A percentile compares a stretch with the other conserved stretches of the same genome.
These are phyloP conservation scores for Poecilia velifera DNA, from an alignment of 2,797 vertebrate species.

Conservation along the genomic window DNA sequence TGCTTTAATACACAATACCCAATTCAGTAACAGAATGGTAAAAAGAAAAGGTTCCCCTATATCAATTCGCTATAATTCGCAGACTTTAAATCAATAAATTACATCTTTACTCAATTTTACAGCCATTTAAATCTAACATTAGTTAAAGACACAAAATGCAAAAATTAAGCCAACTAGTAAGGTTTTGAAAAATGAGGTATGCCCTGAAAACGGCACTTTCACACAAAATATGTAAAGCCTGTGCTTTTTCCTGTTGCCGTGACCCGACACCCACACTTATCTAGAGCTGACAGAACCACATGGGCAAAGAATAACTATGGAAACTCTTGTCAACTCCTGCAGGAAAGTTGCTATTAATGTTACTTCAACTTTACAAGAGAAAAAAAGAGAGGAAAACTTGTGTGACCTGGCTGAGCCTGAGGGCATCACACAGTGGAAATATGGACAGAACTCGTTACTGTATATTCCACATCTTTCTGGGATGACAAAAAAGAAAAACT, in stretches of 20 bases:
- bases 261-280: not conserved
- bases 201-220: not conserved
- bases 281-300: not conserved
- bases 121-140: too few relatives aligned
- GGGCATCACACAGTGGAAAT: not conserved
- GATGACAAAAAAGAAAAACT: not conserved
- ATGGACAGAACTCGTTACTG: not conserved
- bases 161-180: not conserved
- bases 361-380: not conserved
- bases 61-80: too few relatives aligned
- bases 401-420: not conserved
- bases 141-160: too few relatives aligned
- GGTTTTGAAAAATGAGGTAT: not conserved
- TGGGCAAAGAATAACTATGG: not conserved
- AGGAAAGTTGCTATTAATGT: not conserved
- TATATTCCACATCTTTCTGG: not conserved
- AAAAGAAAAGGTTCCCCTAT: too few relatives aligned
- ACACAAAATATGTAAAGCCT: not conserved
- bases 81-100: too few relatives aligned
- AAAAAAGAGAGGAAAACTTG: not conserved
- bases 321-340: not conserved
- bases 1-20: too few relatives aligned
- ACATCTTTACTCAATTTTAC: too few relatives aligned
- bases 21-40: too few relatives aligned
- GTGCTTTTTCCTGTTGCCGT: not conserved